Evolutionary conservation across 2,888 invertebrate species (phyloP).

Genomic region (Gortyna flavago): DNA sequence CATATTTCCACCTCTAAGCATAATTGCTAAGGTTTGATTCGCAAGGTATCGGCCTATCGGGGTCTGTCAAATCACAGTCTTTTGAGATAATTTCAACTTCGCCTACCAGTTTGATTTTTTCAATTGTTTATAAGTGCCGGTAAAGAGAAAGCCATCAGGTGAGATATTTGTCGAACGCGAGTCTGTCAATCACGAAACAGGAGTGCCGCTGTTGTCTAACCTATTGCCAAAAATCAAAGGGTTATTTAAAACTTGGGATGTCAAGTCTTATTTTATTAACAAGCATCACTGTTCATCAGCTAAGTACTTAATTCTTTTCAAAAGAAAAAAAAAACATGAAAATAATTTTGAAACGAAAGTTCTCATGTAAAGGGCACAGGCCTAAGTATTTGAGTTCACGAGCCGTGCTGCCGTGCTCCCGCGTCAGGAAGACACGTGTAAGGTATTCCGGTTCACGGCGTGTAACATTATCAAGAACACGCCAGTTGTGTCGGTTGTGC

Average conservation of each 20-base stretch:
- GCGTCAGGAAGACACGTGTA: conserved; percentile 39
- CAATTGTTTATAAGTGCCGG: no score
- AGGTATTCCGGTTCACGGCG: conserved; percentile 35
- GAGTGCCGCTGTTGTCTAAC: no score
- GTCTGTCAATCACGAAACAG: neutral
- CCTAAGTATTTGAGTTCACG: neutral
- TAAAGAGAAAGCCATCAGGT: neutral
- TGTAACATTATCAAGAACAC: conserved; percentile 40
- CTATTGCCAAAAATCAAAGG: neutral
- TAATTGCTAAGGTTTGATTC: neutral
- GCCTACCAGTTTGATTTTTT: neutral
- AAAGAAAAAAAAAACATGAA: neutral
- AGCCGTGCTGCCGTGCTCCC: neutral
- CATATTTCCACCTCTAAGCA: neutral
- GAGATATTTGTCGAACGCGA: neutral
- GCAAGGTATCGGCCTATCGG: neutral
- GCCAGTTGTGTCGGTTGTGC: conserved; percentile 24
- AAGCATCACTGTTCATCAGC: neutral
- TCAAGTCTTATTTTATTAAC: neutral
- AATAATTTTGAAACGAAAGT: neutral
- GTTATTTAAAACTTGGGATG: neutral
- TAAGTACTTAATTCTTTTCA: neutral
- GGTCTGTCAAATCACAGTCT: neutral
- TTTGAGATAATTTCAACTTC: neutral
- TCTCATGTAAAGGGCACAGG: neutral